Conservation (phyloP, 2,888 invertebrate genomes). For the Polyommatus icarus region DNA sequence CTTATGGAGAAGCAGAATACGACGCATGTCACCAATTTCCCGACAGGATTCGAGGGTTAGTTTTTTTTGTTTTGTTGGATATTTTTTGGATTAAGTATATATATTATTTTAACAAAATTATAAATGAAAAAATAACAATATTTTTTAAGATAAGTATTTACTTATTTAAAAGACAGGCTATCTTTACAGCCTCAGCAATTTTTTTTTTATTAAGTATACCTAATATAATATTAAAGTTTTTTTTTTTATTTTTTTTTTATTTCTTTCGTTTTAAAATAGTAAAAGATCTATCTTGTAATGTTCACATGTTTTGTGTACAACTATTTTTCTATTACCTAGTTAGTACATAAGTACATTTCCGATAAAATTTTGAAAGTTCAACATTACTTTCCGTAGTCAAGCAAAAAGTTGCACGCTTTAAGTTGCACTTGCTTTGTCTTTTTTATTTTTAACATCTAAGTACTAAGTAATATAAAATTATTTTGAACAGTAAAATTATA, state of each 20-base stretch:
- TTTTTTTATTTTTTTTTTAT: neutral
- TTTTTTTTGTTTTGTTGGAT: slow-evolving; percentile 40
- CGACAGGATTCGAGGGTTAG: slow-evolving; percentile 63
- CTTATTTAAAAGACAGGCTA: too few relatives aligned
- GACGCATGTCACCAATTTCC: slow-evolving; percentile 64
- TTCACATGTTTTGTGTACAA: neutral
- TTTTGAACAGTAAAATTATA: neutral
- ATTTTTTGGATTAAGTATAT: slow-evolving; percentile 29
- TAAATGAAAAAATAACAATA: too few relatives aligned
- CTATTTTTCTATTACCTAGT: neutral
- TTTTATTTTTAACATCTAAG: neutral
- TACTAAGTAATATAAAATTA: neutral
- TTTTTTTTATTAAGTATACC: neutral
- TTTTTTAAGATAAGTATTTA: too few relatives aligned
- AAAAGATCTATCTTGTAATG: neutral
- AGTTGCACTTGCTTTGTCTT: slow-evolving; percentile 1
- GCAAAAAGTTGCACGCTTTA: neutral
- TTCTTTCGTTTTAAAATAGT: neutral
- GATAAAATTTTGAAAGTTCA: neutral
- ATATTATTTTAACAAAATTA: too few relatives aligned
- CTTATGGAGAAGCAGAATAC: slow-evolving; percentile 75
- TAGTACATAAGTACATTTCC: neutral
- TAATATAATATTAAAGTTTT: neutral
- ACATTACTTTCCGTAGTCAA: neutral
- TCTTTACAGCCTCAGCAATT: too few relatives aligned